These are phyloP conservation scores for Danaus plexippus DNA, from an alignment of 1,140 invertebrate species.

Conservation along the genomic window DNA sequence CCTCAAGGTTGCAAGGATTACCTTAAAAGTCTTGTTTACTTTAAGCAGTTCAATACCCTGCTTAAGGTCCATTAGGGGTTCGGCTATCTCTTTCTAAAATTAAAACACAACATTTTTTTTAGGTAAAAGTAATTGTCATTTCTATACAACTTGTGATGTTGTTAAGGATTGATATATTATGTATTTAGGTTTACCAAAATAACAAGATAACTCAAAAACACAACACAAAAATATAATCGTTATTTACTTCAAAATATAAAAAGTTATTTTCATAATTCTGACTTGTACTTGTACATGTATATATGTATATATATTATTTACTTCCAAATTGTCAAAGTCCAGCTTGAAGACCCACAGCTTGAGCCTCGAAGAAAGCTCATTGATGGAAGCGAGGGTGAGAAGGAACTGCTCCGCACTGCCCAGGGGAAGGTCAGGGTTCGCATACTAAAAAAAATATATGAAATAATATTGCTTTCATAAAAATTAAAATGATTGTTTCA, in stretches of 20 bases:
- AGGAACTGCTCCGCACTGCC: slow-evolving; percentile 99
- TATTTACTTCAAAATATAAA: too few species aligned
- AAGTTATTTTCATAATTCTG: too few species aligned
- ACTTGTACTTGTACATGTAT: too few species aligned
- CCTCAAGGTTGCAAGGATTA: slow-evolving; percentile 92
- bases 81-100: slow-evolving; percentile 91
- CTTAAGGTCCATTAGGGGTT: slow-evolving; percentile 98
- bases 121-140: too few species aligned
- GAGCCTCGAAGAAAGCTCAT: slow-evolving; percentile 93
- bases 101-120: too few species aligned
- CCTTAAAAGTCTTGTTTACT: slow-evolving; percentile 94
- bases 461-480: too few species aligned
- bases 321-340: slow-evolving; percentile 97
- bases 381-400: slow-evolving; percentile 94
- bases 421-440: slow-evolving; percentile 95
- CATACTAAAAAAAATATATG: slow-evolving; percentile 72
- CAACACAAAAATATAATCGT: slow-evolving; percentile 1
- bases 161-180: too few species aligned
- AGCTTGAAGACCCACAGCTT: slow-evolving; percentile 99
- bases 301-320: slow-evolving; percentile 47
- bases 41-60: slow-evolving; percentile 93
- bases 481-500: too few species aligned
- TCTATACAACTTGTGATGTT: too few species aligned
- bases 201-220: neutral
- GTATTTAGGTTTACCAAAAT: neutral